Evolutionary conservation across 1,140 invertebrate genomes (phyloP).

Genomic region (Anastatus disparis): DNA sequence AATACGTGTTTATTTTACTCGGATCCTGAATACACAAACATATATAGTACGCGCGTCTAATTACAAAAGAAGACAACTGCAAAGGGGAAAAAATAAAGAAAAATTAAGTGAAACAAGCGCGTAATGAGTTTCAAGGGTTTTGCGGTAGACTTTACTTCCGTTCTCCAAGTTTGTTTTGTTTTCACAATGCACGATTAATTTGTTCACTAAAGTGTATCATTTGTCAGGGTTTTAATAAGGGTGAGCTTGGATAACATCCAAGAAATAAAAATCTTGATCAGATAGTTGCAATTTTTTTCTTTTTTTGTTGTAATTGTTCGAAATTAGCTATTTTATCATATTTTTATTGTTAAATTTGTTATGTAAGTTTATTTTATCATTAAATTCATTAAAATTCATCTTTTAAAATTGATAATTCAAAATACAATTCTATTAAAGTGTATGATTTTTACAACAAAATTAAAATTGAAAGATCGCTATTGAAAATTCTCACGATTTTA

Average conservation of each 20-base stretch:
- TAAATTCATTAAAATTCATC: too few species aligned
- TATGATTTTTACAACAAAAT: too few species aligned
- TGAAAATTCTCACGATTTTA: too few species aligned
- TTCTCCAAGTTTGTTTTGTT: slow-evolving; percentile 45
- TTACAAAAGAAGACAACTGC: background rate
- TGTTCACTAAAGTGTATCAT: slow-evolving; percentile 50
- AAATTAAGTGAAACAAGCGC: background rate
- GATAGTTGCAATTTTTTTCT: slow-evolving; percentile 3
- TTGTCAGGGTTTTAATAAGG: slow-evolving; percentile 44
- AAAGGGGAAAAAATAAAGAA: slow-evolving; percentile 14
- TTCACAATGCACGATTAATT: slow-evolving; percentile 43
- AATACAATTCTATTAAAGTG: too few species aligned
- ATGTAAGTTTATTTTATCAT: too few species aligned
- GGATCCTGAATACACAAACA: too few species aligned
- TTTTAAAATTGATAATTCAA: too few species aligned
- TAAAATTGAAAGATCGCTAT: too few species aligned
- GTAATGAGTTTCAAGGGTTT: slow-evolving; percentile 49
- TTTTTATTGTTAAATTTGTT: too few species aligned
- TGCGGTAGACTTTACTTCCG: slow-evolving; percentile 54
- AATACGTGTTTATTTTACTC: too few species aligned
- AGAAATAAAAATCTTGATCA: slow-evolving; percentile 26
- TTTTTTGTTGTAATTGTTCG: background rate
- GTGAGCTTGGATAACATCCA: background rate
- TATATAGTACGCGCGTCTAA: too few species aligned
- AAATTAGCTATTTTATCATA: slow-evolving; percentile 21